A percentile compares a stretch with the other conserved stretches of the same genome.
Conservation (phyloP, 2,888 invertebrate species). For the Coenonympha arcania region DNA sequence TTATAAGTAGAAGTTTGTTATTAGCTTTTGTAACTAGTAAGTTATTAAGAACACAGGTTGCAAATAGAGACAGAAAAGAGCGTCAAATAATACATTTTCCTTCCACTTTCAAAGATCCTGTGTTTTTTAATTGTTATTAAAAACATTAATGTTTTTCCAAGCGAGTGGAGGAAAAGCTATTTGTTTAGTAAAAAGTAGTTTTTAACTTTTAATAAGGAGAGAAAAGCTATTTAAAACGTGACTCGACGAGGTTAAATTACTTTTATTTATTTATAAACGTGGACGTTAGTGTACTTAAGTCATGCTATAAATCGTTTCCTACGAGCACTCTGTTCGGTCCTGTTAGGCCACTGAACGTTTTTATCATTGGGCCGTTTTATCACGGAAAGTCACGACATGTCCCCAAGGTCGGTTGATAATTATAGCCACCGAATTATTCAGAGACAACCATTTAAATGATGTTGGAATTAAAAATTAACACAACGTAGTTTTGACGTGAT, state of each 20-base stretch:
- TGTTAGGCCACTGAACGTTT: conserved; percentile 18
- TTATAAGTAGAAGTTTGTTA: too few relatives aligned
- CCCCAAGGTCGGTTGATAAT: conserved; percentile 18
- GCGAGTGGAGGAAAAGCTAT: background rate
- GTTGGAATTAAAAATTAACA: conserved; percentile 28
- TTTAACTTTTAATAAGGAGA: conserved; percentile 13
- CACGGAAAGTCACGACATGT: conserved; percentile 41
- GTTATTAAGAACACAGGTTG: background rate
- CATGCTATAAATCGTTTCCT: conserved; percentile 22
- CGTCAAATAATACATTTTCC: background rate
- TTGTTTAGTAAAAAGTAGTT: conserved; percentile 7
- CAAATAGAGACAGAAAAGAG: background rate
- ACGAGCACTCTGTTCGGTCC: conserved; percentile 19
- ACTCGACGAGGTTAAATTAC: conserved; percentile 15
- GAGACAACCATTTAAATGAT: conserved; percentile 33
- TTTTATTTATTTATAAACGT: conserved; percentile 23
- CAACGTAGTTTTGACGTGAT: too few relatives aligned
- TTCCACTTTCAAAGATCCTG: background rate
- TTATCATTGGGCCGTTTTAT: conserved; percentile 34
- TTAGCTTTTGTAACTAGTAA: too few relatives aligned
- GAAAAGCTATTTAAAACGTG: conserved; percentile 18
- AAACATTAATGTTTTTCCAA: conserved; percentile 3
- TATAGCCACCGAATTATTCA: conserved; percentile 38
- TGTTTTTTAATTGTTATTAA: background rate
- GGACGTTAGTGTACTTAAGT: conserved; percentile 21